Percentiles rank a stretch among this genome's conserved stretches.
Evolutionary conservation across 2,113 vertebrate species (phyloP).

Genomic region (Brachionichthys hirsutus): DNA sequence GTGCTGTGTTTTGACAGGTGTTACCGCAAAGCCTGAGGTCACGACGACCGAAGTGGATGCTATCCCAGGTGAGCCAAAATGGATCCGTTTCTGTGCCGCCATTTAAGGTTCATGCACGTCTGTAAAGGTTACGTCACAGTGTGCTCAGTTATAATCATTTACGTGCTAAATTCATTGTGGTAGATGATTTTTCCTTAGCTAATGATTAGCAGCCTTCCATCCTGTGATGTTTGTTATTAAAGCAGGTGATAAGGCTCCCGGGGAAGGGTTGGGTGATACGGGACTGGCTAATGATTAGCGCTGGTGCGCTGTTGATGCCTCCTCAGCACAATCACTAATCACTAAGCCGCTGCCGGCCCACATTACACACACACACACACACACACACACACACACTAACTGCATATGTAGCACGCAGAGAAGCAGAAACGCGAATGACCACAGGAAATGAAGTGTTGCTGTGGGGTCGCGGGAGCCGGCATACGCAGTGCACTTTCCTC

Average conservation of each 20-base stretch:
- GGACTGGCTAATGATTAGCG: conserved; percentile 62
- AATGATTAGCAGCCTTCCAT: conserved; percentile 29
- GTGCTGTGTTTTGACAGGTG: conserved; percentile 50
- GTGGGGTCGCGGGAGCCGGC: conserved; percentile 22
- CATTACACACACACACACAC: conserved; percentile 21
- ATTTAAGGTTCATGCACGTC: neutral
- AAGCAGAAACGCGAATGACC: conserved; percentile 49
- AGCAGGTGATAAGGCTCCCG: conserved; percentile 57
- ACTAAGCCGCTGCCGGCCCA: conserved; percentile 40
- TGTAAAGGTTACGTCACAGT: neutral
- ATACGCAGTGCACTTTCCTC: conserved; percentile 28
- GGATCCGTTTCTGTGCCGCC: neutral
- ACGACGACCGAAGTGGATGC: conserved; percentile 59
- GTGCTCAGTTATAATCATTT: neutral
- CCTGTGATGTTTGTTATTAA: conserved; percentile 63
- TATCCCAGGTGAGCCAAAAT: conserved; percentile 57
- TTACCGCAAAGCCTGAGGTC: conserved; percentile 49
- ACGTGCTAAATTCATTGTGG: conserved; percentile 10
- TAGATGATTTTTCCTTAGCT: conserved; percentile 35
- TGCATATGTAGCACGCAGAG: conserved; percentile 12
- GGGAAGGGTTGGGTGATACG: conserved; percentile 55
- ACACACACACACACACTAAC: neutral
- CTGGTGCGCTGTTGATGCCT: conserved; percentile 66
- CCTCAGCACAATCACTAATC: conserved; percentile 76
- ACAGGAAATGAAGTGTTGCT: conserved; percentile 49